These are phyloP conservation scores for Petroica traversi DNA, from an alignment of 2,113 vertebrate species.

Conservation along the genomic window DNA sequence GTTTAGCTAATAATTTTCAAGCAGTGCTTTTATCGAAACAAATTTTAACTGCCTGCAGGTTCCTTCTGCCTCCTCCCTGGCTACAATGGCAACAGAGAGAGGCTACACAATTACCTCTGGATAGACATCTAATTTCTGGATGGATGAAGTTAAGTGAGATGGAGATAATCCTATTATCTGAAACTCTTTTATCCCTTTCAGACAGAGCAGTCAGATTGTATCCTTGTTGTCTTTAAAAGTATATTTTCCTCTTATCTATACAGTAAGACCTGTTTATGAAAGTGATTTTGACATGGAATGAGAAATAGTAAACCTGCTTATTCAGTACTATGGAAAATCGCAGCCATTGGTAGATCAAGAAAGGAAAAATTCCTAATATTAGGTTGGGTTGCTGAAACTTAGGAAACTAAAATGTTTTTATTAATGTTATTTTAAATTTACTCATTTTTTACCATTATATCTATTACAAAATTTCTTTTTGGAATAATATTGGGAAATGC, in stretches of 20 bases:
- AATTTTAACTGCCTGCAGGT: background rate
- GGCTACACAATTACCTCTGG: background rate
- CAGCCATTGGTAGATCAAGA: background rate
- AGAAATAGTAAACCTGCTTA: background rate
- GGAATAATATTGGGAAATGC: background rate
- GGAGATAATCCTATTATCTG: constrained; percentile 11
- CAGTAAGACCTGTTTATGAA: background rate
- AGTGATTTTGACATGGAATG: background rate
- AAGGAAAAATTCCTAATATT: background rate
- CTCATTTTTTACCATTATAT: background rate
- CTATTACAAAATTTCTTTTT: background rate
- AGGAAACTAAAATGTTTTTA: background rate
- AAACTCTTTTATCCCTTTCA: background rate
- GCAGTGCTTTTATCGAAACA: background rate
- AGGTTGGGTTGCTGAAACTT: background rate
- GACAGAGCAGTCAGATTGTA: background rate
- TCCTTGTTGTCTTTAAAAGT: background rate
- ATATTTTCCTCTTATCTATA: background rate
- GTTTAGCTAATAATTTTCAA: constrained; percentile 18
- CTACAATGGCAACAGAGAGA: background rate
- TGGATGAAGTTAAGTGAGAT: background rate
- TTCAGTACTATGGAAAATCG: background rate
- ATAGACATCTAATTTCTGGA: constrained; percentile 17
- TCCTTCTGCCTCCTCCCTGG: background rate
- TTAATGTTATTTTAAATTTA: background rate